Percentiles rank a stretch among this genome's conserved stretches.
phyloP scores from a whole-genome alignment of 1,140 invertebrate genomes.

The Ips nitidus region DNA sequence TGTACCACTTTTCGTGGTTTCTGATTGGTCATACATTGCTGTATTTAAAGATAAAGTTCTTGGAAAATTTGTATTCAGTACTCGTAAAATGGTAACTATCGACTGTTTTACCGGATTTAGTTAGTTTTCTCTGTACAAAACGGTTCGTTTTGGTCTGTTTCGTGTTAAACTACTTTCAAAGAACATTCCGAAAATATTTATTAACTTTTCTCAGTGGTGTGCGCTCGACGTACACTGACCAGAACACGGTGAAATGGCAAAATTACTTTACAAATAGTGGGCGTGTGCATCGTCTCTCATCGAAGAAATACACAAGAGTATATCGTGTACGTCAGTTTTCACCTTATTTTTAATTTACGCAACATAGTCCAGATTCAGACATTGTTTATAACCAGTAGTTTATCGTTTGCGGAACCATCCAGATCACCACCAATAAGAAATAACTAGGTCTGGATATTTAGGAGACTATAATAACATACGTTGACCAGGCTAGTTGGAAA shows the following conservation, averaged over 20 bases:
- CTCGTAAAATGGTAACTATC: no score
- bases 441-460: background rate
- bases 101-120: no score
- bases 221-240: background rate
- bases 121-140: no score
- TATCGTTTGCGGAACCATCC: background rate
- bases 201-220: no score
- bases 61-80: no score
- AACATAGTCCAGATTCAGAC: constrained; percentile 11
- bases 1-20: no score
- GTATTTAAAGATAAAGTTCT: no score
- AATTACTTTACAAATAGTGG: constrained; percentile 12
- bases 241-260: constrained; percentile 1
- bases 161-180: no score
- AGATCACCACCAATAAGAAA: background rate
- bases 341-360: constrained; percentile 10
- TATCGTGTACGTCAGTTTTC: background rate
- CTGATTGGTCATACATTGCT: no score
- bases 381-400: constrained; percentile 1
- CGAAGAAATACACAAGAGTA: background rate
- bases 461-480: background rate
- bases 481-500: background rate
- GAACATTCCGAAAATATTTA: no score
- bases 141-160: no score
- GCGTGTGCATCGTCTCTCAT: constrained; percentile 3